Evolutionary conservation across 2,113 vertebrate species (phyloP), one percentile per base, ranked within the genome.

Genomic region (Thermophis baileyi): DNA sequence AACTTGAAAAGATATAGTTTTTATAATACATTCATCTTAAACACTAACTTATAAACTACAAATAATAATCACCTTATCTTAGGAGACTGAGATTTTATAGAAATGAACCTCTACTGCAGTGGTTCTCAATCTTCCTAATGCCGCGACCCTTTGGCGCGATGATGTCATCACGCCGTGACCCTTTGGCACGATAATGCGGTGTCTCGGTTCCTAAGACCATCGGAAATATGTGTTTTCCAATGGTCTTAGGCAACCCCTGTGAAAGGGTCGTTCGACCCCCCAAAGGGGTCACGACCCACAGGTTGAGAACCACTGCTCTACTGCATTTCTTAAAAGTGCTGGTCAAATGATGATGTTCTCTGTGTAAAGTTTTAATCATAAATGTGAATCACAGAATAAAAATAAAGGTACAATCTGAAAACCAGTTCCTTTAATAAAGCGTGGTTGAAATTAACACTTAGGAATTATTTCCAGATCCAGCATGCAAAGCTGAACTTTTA

Each of bases 401-500:
- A 93, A 87, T 85, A 95, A 95, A 94, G 54, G 88, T 94, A 89
- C 25, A 60, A 20, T 63, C 24, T 47, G 46, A 55, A 86, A 85
- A 3, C 49, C 20, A 7, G 1, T 94, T 93, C 57, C 89, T 96
- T 51, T 93, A 85, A 93, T 90, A 85, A 89, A 92, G 44, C 47
- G 74, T 88, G 94, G 9, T 11, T 93, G 91, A 89, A 97, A 93
- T 16, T 87, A 91, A 6, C 49, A 69, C 94, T 91, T 93, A 10
- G 87, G 35, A 60, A 93, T 95, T 96, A 95, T 95, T 95, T 88
- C 53, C 47, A 93, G 88, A 92, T 53, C 30, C 55, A 88, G 47
- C 9, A 91, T 89, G 24, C 3, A 60, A 92, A 85, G 86, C 74
- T 88, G 50, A 81, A n/a, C 10, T 81, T 93, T 95, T 96, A 95